Evolutionary conservation across 2,113 vertebrate species (phyloP).

Genomic region (Xenus cinereus): DNA sequence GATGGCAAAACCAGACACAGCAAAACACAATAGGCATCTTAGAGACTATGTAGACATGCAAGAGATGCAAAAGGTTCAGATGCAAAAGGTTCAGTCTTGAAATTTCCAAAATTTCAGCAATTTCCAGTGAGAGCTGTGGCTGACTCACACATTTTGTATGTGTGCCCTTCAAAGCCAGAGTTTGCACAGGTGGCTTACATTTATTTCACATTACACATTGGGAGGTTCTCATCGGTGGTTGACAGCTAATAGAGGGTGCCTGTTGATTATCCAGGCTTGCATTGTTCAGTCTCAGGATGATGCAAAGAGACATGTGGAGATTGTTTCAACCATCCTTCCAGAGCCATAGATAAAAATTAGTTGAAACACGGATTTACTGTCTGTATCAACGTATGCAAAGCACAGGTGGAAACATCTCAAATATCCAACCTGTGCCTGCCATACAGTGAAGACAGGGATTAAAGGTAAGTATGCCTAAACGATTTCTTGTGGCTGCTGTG

Average conservation of each 20-base stretch:
- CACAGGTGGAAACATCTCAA: background rate
- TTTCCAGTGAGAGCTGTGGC: background rate
- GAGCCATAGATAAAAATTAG: background rate
- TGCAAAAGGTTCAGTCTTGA: background rate
- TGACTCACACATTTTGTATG: background rate
- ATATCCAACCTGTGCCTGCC: background rate
- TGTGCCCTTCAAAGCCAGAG: background rate
- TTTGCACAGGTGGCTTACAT: background rate
- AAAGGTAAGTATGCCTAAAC: background rate
- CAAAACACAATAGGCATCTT: background rate
- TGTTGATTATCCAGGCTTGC: background rate
- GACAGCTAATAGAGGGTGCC: background rate
- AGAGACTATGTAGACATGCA: background rate
- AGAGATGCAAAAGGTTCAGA: background rate
- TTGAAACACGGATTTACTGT: background rate
- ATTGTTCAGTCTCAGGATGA: background rate
- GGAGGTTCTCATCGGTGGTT: background rate
- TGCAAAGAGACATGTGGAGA: background rate
- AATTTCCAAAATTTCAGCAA: background rate
- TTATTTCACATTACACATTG: background rate
- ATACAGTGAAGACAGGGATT: background rate
- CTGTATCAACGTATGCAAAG: background rate
- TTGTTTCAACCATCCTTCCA: background rate
- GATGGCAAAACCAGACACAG: background rate
- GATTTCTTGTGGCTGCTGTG: background rate